Evolutionary conservation across 2,797 vertebrate species (phyloP).

Genomic region (Poeciliopsis presidionis): DNA sequence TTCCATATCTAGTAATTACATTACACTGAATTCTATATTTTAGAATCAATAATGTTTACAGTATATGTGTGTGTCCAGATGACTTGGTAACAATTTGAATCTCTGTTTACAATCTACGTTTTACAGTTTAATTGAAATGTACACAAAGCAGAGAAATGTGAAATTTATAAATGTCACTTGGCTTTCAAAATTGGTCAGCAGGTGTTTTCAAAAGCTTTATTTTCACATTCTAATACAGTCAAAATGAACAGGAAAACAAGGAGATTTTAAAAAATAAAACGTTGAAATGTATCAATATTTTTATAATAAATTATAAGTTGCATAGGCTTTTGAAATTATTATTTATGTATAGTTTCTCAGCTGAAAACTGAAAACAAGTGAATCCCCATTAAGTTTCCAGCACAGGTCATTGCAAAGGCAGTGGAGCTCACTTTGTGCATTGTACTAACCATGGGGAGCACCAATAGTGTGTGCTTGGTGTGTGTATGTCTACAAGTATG

Average conservation of each 20-base stretch:
- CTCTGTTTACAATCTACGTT: background rate
- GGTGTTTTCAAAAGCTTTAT: background rate
- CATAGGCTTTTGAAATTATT: background rate
- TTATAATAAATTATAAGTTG: background rate
- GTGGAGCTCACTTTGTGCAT: slow-evolving; percentile 33
- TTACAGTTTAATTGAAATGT: background rate
- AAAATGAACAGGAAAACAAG: background rate
- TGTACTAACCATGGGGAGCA: slow-evolving; percentile 50
- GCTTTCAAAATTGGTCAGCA: background rate
- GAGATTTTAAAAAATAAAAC: background rate
- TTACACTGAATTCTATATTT: background rate
- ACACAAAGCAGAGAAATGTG: background rate
- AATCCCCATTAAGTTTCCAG: slow-evolving; percentile 46
- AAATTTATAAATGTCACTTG: background rate
- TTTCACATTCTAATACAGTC: background rate
- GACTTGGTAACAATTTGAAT: background rate
- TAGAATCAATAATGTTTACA: background rate
- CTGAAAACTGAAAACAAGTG: background rate
- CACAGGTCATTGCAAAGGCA: slow-evolving; percentile 71
- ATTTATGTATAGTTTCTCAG: background rate
- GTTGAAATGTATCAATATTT: background rate
- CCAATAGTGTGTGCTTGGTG: background rate
- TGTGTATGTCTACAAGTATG: slow-evolving; percentile 8
- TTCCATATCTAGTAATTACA: background rate
- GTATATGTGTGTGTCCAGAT: background rate